phyloP scores from a whole-genome alignment of 2,797 vertebrate genomes.

The Chromis chromis region DNA sequence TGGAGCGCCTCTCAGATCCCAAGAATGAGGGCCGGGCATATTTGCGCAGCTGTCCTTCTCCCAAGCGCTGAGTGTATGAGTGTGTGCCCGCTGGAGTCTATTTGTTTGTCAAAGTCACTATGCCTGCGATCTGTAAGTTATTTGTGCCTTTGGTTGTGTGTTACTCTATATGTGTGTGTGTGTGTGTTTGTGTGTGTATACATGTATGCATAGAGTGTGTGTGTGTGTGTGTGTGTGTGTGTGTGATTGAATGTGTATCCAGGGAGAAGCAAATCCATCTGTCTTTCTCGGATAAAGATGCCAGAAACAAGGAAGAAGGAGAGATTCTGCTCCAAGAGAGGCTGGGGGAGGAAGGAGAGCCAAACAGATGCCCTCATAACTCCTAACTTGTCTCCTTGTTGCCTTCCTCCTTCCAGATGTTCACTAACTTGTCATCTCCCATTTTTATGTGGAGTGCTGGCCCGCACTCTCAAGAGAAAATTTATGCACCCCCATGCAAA shows the following conservation, averaged over 20 bases:
- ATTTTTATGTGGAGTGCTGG: constrained; percentile 44
- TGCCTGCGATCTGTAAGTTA: constrained; percentile 69
- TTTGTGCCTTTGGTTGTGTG: constrained; percentile 69
- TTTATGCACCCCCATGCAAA: constrained; percentile 47
- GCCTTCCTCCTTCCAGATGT: constrained; percentile 75
- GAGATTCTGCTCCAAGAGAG: constrained; percentile 71
- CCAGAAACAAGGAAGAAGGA: constrained; percentile 79
- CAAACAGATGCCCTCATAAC: constrained; percentile 75
- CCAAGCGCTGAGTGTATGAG: constrained; percentile 69
- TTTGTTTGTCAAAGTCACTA: constrained; percentile 80
- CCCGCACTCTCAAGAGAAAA: constrained; percentile 38
- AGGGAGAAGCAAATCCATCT: constrained; percentile 81
- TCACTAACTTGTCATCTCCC: constrained; percentile 62
- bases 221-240: constrained; percentile 41
- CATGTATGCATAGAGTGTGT: constrained; percentile 45
- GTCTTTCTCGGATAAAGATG: constrained; percentile 80
- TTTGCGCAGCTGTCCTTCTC: constrained; percentile 82
- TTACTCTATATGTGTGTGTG: constrained; percentile 50
- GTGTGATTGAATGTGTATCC: constrained; percentile 61
- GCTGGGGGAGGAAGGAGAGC: constrained; percentile 49
- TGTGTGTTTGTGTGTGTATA: constrained; percentile 48
- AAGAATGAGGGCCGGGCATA: constrained; percentile 77
- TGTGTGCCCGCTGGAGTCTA: constrained; percentile 72
- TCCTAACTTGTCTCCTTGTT: constrained; percentile 71
- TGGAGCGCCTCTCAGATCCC: constrained; percentile 73